A percentile compares a stretch with the other conserved stretches of the same genome.
Evolutionary conservation across 2,113 vertebrate species (phyloP).

Genomic region (Seriola rivoliana): DNA sequence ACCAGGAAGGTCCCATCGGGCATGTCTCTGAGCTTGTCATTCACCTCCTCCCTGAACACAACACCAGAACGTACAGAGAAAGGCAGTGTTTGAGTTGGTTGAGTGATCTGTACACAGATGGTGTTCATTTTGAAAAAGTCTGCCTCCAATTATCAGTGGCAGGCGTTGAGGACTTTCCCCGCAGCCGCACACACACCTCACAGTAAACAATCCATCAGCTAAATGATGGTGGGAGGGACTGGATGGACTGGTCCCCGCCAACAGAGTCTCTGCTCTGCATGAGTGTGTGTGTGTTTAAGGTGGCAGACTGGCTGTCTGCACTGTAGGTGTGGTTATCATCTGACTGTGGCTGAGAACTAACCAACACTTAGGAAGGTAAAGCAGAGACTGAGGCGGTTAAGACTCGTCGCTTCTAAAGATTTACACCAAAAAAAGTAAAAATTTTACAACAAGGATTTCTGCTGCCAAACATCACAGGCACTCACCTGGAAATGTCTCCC

Average conservation of each 20-base stretch:
- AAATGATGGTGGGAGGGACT: neutral
- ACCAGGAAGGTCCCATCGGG: constrained; percentile 97
- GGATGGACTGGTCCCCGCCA: constrained; percentile 22
- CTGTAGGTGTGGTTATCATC: constrained; percentile 49
- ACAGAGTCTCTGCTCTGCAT: neutral
- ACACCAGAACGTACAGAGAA: neutral
- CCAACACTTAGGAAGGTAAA: constrained; percentile 17
- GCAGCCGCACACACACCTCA: constrained; percentile 25
- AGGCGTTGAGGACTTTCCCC: constrained; percentile 8
- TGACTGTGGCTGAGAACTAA: constrained; percentile 16
- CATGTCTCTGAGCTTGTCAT: constrained; percentile 96
- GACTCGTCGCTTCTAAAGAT: neutral
- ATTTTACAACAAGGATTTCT: neutral
- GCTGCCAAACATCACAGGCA: neutral
- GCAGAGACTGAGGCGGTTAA: neutral
- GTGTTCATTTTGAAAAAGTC: constrained; percentile 13
- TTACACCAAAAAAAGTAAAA: neutral
- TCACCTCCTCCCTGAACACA: constrained; percentile 93
- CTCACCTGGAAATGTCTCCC: constrained; percentile 77
- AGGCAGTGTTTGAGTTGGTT: neutral
- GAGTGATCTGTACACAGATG: neutral
- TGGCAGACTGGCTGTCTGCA: constrained; percentile 58
- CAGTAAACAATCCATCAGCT: constrained; percentile 38
- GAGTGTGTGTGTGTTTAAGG: constrained; percentile 2
- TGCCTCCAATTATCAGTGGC: constrained; percentile 32